Conservation (phyloP, 2,888 invertebrate genomes). For the Aporophyla lueneburgensis region DNA sequence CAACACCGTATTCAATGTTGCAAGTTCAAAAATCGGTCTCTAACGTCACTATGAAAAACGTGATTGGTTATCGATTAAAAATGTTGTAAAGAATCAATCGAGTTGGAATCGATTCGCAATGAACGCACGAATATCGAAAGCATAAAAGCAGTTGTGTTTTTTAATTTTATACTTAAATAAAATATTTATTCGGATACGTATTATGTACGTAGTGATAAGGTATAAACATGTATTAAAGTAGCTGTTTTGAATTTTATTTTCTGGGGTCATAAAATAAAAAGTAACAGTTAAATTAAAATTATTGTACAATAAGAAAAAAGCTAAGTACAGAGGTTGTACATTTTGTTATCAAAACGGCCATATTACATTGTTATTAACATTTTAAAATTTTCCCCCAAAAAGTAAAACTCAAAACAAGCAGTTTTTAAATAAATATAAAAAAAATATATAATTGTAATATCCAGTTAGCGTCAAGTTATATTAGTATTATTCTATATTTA, state of each 20-base stretch:
- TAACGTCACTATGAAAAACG: slow-evolving; percentile 52
- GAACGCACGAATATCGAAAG: slow-evolving; percentile 82
- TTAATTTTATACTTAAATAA: slow-evolving; percentile 88
- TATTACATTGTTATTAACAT: slow-evolving; percentile 27
- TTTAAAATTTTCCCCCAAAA: slow-evolving; percentile 29
- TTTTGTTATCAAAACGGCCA: slow-evolving; percentile 31
- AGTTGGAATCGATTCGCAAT: slow-evolving; percentile 67
- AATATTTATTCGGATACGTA: slow-evolving; percentile 88
- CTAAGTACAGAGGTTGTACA: slow-evolving; percentile 55
- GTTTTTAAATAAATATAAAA: slow-evolving; percentile 66
- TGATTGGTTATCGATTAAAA: slow-evolving; percentile 60
- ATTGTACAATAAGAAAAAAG: slow-evolving; percentile 41
- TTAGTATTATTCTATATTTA: slow-evolving; percentile 72
- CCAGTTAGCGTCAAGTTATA: slow-evolving; percentile 80
- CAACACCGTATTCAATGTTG: slow-evolving; percentile 66
- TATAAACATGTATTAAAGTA: slow-evolving; percentile 64
- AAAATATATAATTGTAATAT: slow-evolving; percentile 79
- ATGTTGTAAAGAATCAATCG: slow-evolving; percentile 68
- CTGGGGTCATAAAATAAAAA: slow-evolving; percentile 27
- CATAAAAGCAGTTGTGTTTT: slow-evolving; percentile 86
- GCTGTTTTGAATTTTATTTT: slow-evolving; percentile 67
- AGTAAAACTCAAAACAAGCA: slow-evolving; percentile 52
- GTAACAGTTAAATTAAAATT: slow-evolving; percentile 50
- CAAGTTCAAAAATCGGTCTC: slow-evolving; percentile 66
- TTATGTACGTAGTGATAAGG: slow-evolving; percentile 81